Evolutionary conservation across 2,888 invertebrate genomes (phyloP).

Genomic region (Mythimna lalbum): DNA sequence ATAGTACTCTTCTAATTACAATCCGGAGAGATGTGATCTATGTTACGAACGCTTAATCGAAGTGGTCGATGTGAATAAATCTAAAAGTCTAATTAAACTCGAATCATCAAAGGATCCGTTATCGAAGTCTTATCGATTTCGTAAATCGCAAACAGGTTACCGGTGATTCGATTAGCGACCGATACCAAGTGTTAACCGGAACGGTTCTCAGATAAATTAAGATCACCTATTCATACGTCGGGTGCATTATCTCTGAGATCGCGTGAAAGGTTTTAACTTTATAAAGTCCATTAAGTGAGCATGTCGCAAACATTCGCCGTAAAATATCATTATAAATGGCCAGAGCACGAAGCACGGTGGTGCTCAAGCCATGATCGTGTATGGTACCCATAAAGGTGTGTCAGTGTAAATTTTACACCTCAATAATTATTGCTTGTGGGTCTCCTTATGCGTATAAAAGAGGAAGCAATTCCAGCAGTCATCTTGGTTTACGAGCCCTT

Average conservation of each 20-base stretch:
- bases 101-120: conserved; percentile 78
- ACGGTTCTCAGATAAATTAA: conserved; percentile 87
- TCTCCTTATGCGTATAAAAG: conserved; percentile 74
- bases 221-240: conserved; percentile 89
- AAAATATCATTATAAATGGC: conserved; percentile 79
- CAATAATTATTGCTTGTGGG: conserved; percentile 80
- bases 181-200: conserved; percentile 83
- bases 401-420: conserved; percentile 85
- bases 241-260: conserved; percentile 82
- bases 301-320: conserved; percentile 81
- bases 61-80: conserved; percentile 65
- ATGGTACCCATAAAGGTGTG: conserved; percentile 78
- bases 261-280: conserved; percentile 82
- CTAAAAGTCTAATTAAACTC: conserved; percentile 72
- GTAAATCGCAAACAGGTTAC: conserved; percentile 83
- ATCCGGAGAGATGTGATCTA: conserved; percentile 66
- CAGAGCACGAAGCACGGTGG: conserved; percentile 40
- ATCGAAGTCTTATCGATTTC: conserved; percentile 78
- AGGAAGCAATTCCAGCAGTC: conserved; percentile 83
- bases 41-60: conserved; percentile 59
- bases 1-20: conserved; percentile 54
- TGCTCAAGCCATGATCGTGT: conserved; percentile 58
- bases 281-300: conserved; percentile 84
- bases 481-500: conserved; percentile 81
- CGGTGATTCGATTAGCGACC: conserved; percentile 84